These are phyloP conservation scores for Lasioglossum villosulum DNA, from an alignment of 2,888 invertebrate genomes.

Conservation along the genomic window DNA sequence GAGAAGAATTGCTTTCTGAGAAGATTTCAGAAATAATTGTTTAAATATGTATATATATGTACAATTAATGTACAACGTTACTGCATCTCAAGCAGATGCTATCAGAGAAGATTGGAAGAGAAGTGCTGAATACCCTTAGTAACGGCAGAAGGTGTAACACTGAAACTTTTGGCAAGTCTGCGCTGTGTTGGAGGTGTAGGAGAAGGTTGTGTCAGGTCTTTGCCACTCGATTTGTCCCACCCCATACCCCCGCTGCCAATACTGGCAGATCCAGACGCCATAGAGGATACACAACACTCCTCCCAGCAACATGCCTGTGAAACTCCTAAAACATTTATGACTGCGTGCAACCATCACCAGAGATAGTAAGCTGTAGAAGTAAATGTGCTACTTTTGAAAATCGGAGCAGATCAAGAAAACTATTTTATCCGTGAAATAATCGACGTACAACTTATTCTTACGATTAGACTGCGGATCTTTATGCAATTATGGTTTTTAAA, in stretches of 20 bases:
- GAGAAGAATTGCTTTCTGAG: constrained; percentile 1
- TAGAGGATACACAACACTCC: constrained; percentile 81
- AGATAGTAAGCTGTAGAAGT: constrained; percentile 49
- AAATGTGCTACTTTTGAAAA: constrained; percentile 46
- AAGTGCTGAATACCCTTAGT: constrained; percentile 86
- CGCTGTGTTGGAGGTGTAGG: constrained; percentile 94
- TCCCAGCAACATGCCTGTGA: constrained; percentile 84
- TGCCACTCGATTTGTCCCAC: constrained; percentile 79
- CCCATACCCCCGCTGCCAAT: constrained; percentile 78
- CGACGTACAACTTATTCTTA: constrained; percentile 19
- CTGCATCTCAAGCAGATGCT: background rate
- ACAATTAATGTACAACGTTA: constrained; percentile 29
- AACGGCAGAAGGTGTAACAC: constrained; percentile 91
- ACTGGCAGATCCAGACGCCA: constrained; percentile 74
- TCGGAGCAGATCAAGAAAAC: constrained; percentile 7
- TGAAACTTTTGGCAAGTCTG: constrained; percentile 96
- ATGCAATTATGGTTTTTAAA: too few relatives aligned
- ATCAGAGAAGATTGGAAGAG: constrained; percentile 31
- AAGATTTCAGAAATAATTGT: constrained; percentile 1
- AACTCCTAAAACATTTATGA: constrained; percentile 80
- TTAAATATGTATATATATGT: constrained; percentile 18
- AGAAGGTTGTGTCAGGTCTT: constrained; percentile 87
- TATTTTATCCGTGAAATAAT: background rate
- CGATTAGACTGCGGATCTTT: background rate
- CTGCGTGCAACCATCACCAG: constrained; percentile 79